Conservation (phyloP, 1,140 invertebrate genomes). For the Aphelenchoides besseyi region DNA sequence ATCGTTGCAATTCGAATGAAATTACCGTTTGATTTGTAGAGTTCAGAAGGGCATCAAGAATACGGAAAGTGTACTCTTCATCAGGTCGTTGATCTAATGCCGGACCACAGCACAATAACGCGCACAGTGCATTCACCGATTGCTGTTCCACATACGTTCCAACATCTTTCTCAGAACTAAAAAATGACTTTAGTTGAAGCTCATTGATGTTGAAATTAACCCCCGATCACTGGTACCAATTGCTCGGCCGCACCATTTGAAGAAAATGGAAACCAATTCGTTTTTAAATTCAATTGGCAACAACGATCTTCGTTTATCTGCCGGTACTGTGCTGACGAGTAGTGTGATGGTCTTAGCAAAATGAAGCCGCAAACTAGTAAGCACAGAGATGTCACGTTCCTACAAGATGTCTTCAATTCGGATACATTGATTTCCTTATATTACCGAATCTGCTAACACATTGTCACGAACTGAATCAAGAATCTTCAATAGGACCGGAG, state of each 20-base stretch:
- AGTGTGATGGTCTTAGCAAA: constrained; percentile 90
- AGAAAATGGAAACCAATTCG: constrained; percentile 84
- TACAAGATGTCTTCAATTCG: constrained; percentile 25
- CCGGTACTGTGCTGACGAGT: constrained; percentile 88
- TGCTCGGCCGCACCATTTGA: constrained; percentile 80
- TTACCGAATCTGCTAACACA: constrained; percentile 78
- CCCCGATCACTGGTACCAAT: constrained; percentile 65
- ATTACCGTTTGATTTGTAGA: constrained; percentile 80
- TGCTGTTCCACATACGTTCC: constrained; percentile 70
- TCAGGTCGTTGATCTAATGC: constrained; percentile 81
- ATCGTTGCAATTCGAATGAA: constrained; percentile 18
- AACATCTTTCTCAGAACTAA: constrained; percentile 58
- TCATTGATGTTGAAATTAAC: constrained; percentile 38
- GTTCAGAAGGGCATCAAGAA: constrained; percentile 83
- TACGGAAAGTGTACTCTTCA: constrained; percentile 77
- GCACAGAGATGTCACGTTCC: constrained; percentile 67
- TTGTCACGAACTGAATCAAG: constrained; percentile 87
- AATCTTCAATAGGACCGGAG: constrained; percentile 85
- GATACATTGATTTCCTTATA: no score
- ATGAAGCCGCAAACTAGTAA: constrained; percentile 80
- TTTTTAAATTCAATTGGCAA: constrained; percentile 80
- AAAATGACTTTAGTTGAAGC: constrained; percentile 24
- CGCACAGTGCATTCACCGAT: constrained; percentile 80
- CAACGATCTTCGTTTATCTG: constrained; percentile 79
- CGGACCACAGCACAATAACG: constrained; percentile 86